Evolutionary conservation across 2,888 invertebrate species (phyloP).

Genomic region (Helleia helle): DNA sequence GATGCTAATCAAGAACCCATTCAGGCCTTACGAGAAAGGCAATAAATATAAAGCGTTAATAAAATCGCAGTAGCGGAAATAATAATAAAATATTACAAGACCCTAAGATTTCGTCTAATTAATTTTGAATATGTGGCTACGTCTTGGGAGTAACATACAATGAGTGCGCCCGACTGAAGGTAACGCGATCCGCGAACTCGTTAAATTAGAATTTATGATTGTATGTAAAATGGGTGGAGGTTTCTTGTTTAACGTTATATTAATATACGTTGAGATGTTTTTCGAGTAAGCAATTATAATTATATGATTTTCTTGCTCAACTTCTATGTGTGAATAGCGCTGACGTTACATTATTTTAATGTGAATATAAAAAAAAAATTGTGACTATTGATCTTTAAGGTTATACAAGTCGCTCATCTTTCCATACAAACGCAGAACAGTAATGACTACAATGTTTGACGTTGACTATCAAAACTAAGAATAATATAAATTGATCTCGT

Average conservation of each 20-base stretch:
- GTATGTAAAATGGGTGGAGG: conserved; percentile 68
- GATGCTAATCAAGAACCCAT: conserved; percentile 62
- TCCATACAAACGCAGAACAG: no score
- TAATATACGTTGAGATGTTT: conserved; percentile 13
- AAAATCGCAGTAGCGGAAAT: conserved; percentile 65
- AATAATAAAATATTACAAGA: conserved; percentile 72
- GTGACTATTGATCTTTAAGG: no score
- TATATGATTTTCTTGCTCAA: conserved; percentile 2
- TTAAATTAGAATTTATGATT: conserved; percentile 74
- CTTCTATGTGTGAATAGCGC: no score
- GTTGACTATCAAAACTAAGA: no score
- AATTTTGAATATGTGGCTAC: conserved; percentile 69
- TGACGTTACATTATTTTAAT: no score
- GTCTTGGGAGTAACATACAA: conserved; percentile 69
- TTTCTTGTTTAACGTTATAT: conserved; percentile 30
- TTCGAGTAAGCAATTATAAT: neutral
- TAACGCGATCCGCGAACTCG: conserved; percentile 63
- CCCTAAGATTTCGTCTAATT: conserved; percentile 68
- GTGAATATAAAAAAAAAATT: no score
- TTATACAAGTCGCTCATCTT: no score
- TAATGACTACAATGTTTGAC: no score
- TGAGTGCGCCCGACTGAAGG: conserved; percentile 62
- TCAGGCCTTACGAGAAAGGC: conserved; percentile 60
- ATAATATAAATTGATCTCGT: no score
- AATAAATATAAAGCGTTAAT: conserved; percentile 66